phyloP scores from a whole-genome alignment of 2,797 vertebrate genomes.

The Sebastes taczanowskii region DNA sequence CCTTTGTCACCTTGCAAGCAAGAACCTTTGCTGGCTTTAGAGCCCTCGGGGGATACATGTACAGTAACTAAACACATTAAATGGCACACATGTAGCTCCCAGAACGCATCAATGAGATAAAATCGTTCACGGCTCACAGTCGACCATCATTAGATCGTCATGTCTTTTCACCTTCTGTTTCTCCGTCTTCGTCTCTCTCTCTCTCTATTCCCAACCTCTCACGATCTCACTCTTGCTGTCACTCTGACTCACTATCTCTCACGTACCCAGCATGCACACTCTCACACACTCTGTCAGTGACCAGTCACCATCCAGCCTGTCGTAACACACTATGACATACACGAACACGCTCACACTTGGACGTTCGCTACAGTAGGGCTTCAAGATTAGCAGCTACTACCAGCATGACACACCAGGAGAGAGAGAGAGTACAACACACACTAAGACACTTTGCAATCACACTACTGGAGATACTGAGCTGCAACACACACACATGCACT shows the following conservation, averaged over 20 bases:
- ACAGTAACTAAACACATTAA: background rate
- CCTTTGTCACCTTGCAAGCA: constrained; percentile 67
- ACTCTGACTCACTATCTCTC: constrained; percentile 53
- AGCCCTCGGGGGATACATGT: background rate
- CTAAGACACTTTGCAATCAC: constrained; percentile 22
- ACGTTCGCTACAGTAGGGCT: constrained; percentile 28
- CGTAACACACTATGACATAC: constrained; percentile 25
- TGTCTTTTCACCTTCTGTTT: constrained; percentile 40
- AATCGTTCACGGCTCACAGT: background rate
- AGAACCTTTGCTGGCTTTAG: constrained; percentile 17
- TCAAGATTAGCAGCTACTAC: constrained; percentile 57
- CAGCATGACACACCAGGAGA: constrained; percentile 35
- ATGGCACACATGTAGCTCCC: background rate
- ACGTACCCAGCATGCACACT: constrained; percentile 25
- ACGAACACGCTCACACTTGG: constrained; percentile 12
- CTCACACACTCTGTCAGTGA: constrained; percentile 10
- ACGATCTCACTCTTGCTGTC: constrained; percentile 39
- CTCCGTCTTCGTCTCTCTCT: constrained; percentile 8
- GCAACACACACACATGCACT: background rate
- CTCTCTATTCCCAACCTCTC: constrained; percentile 16
- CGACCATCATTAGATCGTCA: constrained; percentile 6
- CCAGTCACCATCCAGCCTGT: constrained; percentile 37
- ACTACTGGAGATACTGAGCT: constrained; percentile 7
- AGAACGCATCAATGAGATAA: constrained; percentile 1
- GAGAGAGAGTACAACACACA: constrained; percentile 8